Base-by-base conservation (phyloP, 1,140 invertebrate species). In the Vollenhovia emeryi region DNA sequence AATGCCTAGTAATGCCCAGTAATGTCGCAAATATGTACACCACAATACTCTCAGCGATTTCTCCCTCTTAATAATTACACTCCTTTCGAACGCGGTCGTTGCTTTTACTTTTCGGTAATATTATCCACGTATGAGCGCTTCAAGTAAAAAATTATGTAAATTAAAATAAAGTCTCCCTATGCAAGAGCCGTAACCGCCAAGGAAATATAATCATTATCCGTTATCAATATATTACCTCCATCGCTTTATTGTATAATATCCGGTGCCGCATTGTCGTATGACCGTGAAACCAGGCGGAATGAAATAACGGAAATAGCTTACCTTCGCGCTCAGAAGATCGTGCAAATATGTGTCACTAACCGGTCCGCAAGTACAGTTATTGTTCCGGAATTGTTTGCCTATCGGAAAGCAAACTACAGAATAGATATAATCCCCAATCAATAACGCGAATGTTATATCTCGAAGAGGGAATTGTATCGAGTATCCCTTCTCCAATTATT, bases 401-500 rank as follows among this genome's bases (percentile, higher is more conserved):
- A 15, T 24, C 27, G 9, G 30, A 62, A 33, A n/a, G 4, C 15
- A 48, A 33, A 64, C n/a, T 74, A 21, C 40, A 13, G 27, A 45
- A 64, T n/a, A 21, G 45, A 64, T 78, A 78, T 78, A 64, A 78
- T 66, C 13, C 43, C 11, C n/a, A 50, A 78, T 78, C 59, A 64
- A 66, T 78, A 66, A 78, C 7, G 27, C 43, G 27, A 43, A 11
- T 78, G n/a, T 36, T 45, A 55, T 76, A 76, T 66, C n/a, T 78
- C 8, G 13, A n/a, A 66, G 45, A 36, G 13, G 55, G 69, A n/a
- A 36, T 36, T 64, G 4, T 50, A 27, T 75, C 40, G 43, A 78
- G 6, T 30, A 36, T 64, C 0, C n/a, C n/a, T 36, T 75, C 21
- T 40, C 3, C n/a, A 2, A 45, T 43, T 24, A 43, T 43, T 24